Evolutionary conservation across 2,797 vertebrate genomes (phyloP).

Genomic region (Euphonia xanthogaster): DNA sequence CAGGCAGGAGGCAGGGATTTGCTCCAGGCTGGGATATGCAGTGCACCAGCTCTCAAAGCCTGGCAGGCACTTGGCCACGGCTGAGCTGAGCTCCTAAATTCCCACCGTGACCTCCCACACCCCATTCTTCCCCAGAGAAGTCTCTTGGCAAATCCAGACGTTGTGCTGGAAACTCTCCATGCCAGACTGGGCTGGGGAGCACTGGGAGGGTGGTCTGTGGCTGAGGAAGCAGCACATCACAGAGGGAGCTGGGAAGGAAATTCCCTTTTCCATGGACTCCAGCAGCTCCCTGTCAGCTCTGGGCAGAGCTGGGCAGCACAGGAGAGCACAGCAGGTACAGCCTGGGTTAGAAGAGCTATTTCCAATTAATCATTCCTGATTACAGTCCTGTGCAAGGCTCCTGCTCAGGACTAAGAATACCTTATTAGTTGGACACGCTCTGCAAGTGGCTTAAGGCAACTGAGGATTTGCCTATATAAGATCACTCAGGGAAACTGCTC

Average conservation of each 20-base stretch:
- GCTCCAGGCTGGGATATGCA: neutral
- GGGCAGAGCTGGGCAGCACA: neutral
- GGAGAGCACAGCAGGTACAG: neutral
- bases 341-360: neutral
- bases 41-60: neutral
- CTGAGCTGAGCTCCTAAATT: neutral
- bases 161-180: neutral
- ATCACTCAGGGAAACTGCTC: slow-evolving; percentile 17
- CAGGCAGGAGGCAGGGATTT: neutral
- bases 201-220: neutral
- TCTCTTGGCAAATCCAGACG: neutral
- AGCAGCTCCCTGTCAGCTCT: fast-evolving
- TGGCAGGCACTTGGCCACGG: fast-evolving
- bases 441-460: slow-evolving; percentile 25
- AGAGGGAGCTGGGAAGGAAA: neutral
- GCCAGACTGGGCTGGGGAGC: neutral
- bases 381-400: neutral
- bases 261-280: neutral
- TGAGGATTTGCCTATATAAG: neutral
- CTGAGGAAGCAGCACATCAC: neutral
- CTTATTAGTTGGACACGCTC: neutral
- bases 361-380: slow-evolving; percentile 21
- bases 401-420: neutral
- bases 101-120: neutral
- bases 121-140: neutral